Percentiles rank a stretch among this genome's conserved stretches.
Conservation (phyloP, 2,113 vertebrate species). For the Miniopterus natalensis region DNA sequence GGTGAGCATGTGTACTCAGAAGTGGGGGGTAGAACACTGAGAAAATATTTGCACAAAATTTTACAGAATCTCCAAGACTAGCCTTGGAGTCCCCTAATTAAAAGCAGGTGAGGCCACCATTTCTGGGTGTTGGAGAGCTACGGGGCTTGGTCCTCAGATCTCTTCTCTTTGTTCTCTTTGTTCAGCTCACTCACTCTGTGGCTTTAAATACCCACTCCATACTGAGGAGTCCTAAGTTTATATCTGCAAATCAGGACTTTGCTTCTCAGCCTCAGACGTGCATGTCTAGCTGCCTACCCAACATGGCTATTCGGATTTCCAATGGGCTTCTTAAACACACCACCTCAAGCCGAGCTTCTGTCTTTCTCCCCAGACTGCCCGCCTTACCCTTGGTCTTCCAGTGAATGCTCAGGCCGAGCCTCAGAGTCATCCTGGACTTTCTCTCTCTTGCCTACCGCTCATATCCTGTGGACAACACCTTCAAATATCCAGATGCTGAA, state of each 20-base stretch:
- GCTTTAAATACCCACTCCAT: slow-evolving; percentile 21
- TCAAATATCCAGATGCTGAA: slow-evolving; percentile 16
- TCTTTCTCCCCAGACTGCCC: neutral
- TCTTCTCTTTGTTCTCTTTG: neutral
- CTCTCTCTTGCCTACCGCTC: neutral
- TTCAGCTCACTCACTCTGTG: neutral
- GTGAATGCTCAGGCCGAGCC: neutral
- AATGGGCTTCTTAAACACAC: slow-evolving; percentile 15
- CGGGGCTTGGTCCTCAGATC: neutral
- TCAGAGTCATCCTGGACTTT: neutral
- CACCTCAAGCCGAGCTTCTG: neutral
- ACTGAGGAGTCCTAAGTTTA: neutral
- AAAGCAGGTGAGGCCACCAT: neutral
- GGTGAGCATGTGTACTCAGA: slow-evolving; percentile 32
- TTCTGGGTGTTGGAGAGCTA: neutral
- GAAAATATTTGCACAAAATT: slow-evolving; percentile 18
- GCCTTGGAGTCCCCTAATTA: neutral
- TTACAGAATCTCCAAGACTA: slow-evolving; percentile 40
- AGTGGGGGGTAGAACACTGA: neutral
- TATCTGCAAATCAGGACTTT: slow-evolving; percentile 11
- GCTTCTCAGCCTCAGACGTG: neutral
- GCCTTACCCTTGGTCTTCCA: neutral
- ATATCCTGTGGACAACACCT: neutral
- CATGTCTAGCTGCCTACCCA: neutral
- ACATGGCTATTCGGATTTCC: neutral